These are phyloP conservation scores for Bergia puertoricense DNA, from an alignment of 92 coral and sea anemone species.

Conservation along the genomic window DNA sequence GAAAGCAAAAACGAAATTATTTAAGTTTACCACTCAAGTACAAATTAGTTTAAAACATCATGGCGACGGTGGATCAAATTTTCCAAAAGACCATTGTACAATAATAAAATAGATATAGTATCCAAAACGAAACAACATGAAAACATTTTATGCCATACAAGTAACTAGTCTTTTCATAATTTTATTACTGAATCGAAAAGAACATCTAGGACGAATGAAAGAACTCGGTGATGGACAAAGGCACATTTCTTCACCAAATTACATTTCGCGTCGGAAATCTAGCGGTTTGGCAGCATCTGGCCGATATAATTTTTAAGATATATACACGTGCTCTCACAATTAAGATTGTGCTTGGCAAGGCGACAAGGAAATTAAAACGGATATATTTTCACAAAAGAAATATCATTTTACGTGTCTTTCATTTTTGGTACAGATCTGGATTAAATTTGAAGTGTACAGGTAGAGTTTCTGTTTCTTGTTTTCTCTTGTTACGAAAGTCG, in stretches of 20 bases:
- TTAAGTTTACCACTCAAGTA: neutral
- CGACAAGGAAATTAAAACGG: slow-evolving; percentile 31
- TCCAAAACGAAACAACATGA: neutral
- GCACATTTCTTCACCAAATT: neutral
- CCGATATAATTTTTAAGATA: neutral
- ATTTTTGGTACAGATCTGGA: neutral
- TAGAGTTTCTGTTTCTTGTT: neutral
- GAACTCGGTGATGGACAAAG: neutral
- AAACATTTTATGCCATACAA: neutral
- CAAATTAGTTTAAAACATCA: neutral
- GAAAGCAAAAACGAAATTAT: slow-evolving; percentile 29
- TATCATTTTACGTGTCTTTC: slow-evolving; percentile 2
- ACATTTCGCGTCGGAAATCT: neutral
- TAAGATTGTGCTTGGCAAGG: neutral
- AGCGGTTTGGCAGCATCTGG: slow-evolving; percentile 36
- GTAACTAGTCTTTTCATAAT: too few relatives aligned
- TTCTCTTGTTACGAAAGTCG: neutral
- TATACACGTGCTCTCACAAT: slow-evolving; percentile 32
- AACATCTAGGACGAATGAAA: neutral
- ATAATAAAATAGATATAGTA: neutral
- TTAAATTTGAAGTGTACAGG: neutral
- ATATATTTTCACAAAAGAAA: neutral
- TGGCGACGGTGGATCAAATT: neutral
- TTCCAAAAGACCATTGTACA: neutral
- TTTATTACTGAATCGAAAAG: neutral